These are phyloP conservation scores for Ochropleura leucogaster DNA, from an alignment of 2,888 invertebrate genomes.

Conservation along the genomic window DNA sequence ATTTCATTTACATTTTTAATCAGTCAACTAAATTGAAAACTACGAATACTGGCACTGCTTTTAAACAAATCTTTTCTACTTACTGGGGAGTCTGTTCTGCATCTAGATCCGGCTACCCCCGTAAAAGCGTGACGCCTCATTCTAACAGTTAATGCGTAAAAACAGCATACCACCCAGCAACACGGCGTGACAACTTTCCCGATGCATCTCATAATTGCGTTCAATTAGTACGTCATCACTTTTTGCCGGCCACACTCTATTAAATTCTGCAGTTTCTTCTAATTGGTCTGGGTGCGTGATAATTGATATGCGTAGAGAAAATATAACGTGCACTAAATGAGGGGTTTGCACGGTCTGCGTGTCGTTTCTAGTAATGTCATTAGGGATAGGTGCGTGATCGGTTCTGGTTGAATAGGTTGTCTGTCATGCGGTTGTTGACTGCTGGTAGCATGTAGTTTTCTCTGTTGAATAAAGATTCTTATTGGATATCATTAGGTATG, in stretches of 20 bases:
- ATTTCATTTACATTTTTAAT: background rate
- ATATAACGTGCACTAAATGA: constrained; percentile 42
- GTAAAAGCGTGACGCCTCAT: constrained; percentile 60
- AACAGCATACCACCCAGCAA: constrained; percentile 76
- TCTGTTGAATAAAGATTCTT: background rate
- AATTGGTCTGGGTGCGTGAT: constrained; percentile 73
- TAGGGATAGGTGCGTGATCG: constrained; percentile 31
- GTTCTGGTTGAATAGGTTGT: constrained; percentile 18
- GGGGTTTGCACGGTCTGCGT: constrained; percentile 38
- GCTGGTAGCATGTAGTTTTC: background rate
- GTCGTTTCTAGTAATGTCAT: constrained; percentile 33
- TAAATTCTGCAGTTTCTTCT: constrained; percentile 82
- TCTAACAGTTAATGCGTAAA: constrained; percentile 64
- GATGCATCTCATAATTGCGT: constrained; percentile 84
- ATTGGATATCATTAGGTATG: background rate
- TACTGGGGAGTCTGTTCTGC: background rate
- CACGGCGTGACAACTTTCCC: constrained; percentile 87
- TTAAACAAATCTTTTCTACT: background rate
- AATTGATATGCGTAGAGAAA: constrained; percentile 64
- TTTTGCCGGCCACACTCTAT: constrained; percentile 86
- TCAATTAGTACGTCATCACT: constrained; percentile 86
- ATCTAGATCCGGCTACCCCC: constrained; percentile 39
- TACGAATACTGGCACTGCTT: fast-evolving
- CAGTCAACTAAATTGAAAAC: background rate
- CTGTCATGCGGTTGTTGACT: background rate